Conservation (phyloP, 2,888 invertebrate genomes). For the Resseliella maxima region DNA sequence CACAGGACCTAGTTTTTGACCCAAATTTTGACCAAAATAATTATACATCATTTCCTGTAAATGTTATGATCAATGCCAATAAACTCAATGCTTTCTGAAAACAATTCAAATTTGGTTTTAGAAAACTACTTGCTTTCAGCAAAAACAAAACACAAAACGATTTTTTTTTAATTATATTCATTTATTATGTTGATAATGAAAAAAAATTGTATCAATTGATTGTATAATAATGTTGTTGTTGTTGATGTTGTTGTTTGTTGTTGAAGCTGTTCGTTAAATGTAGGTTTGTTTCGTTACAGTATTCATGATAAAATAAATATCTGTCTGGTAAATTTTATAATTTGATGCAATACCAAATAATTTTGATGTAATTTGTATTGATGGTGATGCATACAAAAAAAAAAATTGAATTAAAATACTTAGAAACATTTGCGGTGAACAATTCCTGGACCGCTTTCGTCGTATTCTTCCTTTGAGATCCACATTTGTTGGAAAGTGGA, state of each 20-base stretch:
- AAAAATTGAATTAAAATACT: constrained; percentile 63
- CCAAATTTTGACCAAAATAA: no score
- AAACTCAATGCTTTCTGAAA: no score
- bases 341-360: background rate
- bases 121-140: no score
- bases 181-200: constrained; percentile 39
- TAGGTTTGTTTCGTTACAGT: constrained; percentile 41
- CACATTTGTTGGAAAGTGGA: constrained; percentile 96
- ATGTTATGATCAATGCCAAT: background rate
- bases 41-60: no score
- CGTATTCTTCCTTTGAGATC: constrained; percentile 97
- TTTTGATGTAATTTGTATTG: background rate
- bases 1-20: no score
- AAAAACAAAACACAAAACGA: background rate
- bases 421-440: constrained; percentile 99
- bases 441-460: constrained; percentile 91
- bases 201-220: background rate
- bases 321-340: background rate
- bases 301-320: constrained; percentile 35
- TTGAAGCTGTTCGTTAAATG: constrained; percentile 48
- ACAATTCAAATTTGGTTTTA: no score
- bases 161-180: constrained; percentile 3
- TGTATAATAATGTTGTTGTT: constrained; percentile 11
- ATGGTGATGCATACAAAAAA: background rate
- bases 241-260: constrained; percentile 3